Percentiles rank a stretch among this genome's conserved stretches.
These are phyloP conservation scores for Talpa occidentalis DNA, from an alignment of 2,113 vertebrate genomes.

Conservation along the genomic window DNA sequence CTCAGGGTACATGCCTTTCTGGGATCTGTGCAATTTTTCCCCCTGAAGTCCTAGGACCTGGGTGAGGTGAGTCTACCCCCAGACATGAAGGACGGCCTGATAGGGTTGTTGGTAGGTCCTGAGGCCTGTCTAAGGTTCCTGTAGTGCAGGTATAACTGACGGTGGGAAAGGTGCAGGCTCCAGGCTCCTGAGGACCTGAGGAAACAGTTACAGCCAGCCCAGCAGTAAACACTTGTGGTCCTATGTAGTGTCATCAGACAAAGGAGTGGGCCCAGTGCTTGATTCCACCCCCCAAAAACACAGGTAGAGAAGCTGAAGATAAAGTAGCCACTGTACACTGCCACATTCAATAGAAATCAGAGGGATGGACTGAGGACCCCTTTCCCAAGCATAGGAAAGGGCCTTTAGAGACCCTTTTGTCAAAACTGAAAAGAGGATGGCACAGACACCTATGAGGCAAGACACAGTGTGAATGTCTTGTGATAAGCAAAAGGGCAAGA, in stretches of 20 bases:
- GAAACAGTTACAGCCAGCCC: background rate
- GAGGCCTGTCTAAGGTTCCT: fast-evolving
- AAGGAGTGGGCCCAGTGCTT: too few species aligned
- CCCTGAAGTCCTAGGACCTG: fast-evolving
- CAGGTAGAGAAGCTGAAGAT: too few species aligned
- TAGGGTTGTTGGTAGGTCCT: background rate
- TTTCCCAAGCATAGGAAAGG: too few species aligned
- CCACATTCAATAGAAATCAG: too few species aligned
- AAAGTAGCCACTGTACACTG: too few species aligned
- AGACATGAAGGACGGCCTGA: background rate
- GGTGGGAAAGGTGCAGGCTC: fast-evolving
- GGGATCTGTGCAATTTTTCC: fast-evolving
- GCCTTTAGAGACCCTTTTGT: too few species aligned
- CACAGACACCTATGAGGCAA: too few species aligned
- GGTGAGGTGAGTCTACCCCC: fast-evolving
- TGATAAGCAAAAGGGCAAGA: too few species aligned
- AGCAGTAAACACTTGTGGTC: background rate
- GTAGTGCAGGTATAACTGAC: fast-evolving
- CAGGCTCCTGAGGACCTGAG: fast-evolving
- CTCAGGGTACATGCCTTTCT: fast-evolving
- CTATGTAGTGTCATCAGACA: background rate
- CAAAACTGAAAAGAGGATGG: too few species aligned
- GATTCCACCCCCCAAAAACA: too few species aligned
- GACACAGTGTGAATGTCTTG: too few species aligned
- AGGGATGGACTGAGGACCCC: too few species aligned